These are phyloP conservation scores for Dendronephthya gigantea DNA, from an alignment of 64 coral and sea anemone species.

Conservation along the genomic window DNA sequence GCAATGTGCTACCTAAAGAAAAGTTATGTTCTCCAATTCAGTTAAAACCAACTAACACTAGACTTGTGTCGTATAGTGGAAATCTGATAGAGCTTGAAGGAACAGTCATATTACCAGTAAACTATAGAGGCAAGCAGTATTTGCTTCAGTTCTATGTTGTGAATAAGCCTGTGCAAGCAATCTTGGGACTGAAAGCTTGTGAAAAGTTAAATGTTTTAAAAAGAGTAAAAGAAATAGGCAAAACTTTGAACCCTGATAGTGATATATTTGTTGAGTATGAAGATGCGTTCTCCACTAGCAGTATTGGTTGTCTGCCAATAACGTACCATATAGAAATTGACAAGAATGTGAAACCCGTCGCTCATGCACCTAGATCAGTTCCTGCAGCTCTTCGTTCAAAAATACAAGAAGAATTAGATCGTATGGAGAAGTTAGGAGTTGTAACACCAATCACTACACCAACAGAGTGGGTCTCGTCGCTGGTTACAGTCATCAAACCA, in stretches of 20 bases:
- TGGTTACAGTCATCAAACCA: neutral
- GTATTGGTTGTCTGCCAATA: neutral
- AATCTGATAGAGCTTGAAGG: too few species aligned
- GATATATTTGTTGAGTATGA: neutral
- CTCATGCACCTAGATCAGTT: constrained; percentile 12
- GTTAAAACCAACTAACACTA: too few species aligned
- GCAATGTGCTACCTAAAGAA: too few species aligned
- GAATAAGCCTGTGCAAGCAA: neutral
- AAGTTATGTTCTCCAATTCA: too few species aligned
- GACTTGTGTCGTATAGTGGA: too few species aligned
- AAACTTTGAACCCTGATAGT: neutral
- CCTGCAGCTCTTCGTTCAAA: neutral
- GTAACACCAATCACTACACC: neutral
- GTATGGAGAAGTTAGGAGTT: constrained; percentile 1
- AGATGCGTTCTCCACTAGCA: neutral
- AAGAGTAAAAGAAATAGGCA: neutral
- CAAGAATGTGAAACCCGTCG: constrained; percentile 19
- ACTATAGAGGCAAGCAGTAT: neutral
- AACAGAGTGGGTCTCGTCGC: neutral
- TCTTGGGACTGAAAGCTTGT: neutral
- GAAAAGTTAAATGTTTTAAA: neutral
- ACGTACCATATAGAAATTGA: neutral
- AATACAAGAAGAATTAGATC: neutral
- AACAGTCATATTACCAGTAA: too few species aligned
- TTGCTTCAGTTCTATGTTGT: neutral